These are phyloP conservation scores for Diceros bicornis DNA, from an alignment of 2,797 vertebrate genomes.

Conservation along the genomic window DNA sequence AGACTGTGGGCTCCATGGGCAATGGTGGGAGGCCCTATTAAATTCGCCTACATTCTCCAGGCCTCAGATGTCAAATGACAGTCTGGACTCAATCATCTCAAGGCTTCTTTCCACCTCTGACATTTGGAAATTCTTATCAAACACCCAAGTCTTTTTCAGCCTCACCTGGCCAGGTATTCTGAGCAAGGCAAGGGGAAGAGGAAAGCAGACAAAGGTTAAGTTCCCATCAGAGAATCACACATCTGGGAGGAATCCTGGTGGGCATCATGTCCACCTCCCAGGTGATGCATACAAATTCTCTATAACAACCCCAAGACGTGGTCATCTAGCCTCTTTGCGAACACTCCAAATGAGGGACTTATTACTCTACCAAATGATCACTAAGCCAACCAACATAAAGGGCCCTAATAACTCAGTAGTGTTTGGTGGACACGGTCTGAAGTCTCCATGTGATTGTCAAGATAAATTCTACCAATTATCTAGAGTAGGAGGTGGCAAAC, in stretches of 20 bases:
- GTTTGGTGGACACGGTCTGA: not conserved
- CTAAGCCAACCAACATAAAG: not conserved
- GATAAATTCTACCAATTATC: not conserved
- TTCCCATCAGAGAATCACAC: not conserved
- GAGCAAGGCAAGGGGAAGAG: not conserved
- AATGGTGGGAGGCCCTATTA: not conserved
- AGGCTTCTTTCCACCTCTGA: not conserved
- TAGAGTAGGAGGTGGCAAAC: not conserved
- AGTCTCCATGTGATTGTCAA: not conserved
- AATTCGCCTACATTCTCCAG: not conserved
- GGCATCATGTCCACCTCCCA: not conserved
- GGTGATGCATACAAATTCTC: not conserved
- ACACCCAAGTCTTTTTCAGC: not conserved
- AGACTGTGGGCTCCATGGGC: not conserved
- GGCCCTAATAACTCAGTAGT: fast-evolving
- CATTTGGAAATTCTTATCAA: not conserved
- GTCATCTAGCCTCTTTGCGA: not conserved
- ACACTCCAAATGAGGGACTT: not conserved
- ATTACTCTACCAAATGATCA: not conserved
- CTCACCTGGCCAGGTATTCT: not conserved
- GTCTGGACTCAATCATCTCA: not conserved
- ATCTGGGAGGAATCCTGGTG: not conserved
- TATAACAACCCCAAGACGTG: not conserved
- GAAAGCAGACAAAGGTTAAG: not conserved
- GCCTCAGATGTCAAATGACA: not conserved